Conservation (phyloP, 2,113 vertebrate species). For the Cyprinodon variegatus region DNA sequence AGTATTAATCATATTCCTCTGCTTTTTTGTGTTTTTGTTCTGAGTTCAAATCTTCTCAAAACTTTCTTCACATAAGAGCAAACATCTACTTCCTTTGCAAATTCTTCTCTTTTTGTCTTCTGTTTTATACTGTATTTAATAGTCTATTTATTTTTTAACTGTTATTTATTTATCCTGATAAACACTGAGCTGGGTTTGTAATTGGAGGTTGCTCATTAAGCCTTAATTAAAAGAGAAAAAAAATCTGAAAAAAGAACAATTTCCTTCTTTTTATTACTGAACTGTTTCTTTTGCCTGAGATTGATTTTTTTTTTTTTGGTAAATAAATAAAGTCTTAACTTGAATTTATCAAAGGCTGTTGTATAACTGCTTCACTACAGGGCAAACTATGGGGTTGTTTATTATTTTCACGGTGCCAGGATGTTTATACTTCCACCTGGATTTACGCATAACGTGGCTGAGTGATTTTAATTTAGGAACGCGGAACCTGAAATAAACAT, state of each 20-base stretch:
- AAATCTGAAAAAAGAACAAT: slow-evolving; percentile 23
- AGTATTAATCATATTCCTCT: slow-evolving; percentile 39
- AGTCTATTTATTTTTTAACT: slow-evolving; percentile 83
- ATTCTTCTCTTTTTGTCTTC: slow-evolving; percentile 52
- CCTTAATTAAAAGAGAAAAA: slow-evolving; percentile 57
- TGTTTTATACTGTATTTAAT: slow-evolving; percentile 84
- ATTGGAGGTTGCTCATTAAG: slow-evolving; percentile 74
- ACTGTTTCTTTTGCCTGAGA: slow-evolving; percentile 20
- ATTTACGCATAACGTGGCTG: slow-evolving; percentile 27
- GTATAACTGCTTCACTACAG: slow-evolving; percentile 19
- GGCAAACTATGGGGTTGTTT: slow-evolving; percentile 29
- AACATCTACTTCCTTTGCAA: slow-evolving; percentile 42
- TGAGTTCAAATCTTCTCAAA: slow-evolving; percentile 22
- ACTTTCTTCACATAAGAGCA: slow-evolving; percentile 50
- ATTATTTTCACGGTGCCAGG: slow-evolving; percentile 17
- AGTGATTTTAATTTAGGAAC: slow-evolving; percentile 20
- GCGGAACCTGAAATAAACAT: slow-evolving; percentile 31
- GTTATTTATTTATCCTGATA: slow-evolving; percentile 82
- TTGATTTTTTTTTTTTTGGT: slow-evolving; percentile 23
- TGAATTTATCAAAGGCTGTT: slow-evolving; percentile 7
- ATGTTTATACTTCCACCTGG: slow-evolving; percentile 56
- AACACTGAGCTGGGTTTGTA: slow-evolving; percentile 79
- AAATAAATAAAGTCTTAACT: slow-evolving; percentile 45
- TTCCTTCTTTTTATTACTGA: slow-evolving; percentile 10
- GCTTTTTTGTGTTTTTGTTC: slow-evolving; percentile 36